Percentiles rank a stretch among this genome's conserved stretches.
phyloP scores from a whole-genome alignment of 2,888 invertebrate species.

The Parnassius orleans region DNA sequence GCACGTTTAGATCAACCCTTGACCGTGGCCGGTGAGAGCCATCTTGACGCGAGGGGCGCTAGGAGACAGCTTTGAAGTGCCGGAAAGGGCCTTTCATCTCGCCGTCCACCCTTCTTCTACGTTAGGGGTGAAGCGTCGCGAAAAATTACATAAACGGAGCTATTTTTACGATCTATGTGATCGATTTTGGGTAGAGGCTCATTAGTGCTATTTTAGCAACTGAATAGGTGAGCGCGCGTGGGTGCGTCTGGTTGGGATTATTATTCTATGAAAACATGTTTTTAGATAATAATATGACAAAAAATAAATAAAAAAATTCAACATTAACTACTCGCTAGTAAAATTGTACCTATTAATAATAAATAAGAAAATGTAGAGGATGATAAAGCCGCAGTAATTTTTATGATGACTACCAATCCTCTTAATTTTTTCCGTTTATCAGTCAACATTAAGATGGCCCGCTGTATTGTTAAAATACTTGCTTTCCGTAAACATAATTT shows the following conservation, averaged over 20 bases:
- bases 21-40: conserved; percentile 30
- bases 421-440: too few relatives aligned
- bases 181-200: conserved; percentile 6
- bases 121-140: conserved; percentile 46
- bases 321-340: too few relatives aligned
- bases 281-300: too few relatives aligned
- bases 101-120: conserved; percentile 40
- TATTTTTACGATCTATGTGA: conserved; percentile 22
- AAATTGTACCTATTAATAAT: too few relatives aligned
- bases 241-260: background rate
- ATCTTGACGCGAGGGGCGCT: conserved; percentile 47
- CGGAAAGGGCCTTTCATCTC: conserved; percentile 67
- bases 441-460: too few relatives aligned
- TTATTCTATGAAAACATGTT: too few relatives aligned
- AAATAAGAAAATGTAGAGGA: too few relatives aligned
- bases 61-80: conserved; percentile 69
- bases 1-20: conserved; percentile 26
- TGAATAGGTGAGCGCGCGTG: conserved; percentile 2
- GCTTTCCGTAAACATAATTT: too few relatives aligned
- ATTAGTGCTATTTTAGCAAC: conserved; percentile 10
- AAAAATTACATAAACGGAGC: conserved; percentile 21
- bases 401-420: too few relatives aligned
- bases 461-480: too few relatives aligned
- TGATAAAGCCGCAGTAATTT: too few relatives aligned
- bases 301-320: too few relatives aligned